Conservation (phyloP, 2,888 invertebrate genomes). For the Volucella bombylans region DNA sequence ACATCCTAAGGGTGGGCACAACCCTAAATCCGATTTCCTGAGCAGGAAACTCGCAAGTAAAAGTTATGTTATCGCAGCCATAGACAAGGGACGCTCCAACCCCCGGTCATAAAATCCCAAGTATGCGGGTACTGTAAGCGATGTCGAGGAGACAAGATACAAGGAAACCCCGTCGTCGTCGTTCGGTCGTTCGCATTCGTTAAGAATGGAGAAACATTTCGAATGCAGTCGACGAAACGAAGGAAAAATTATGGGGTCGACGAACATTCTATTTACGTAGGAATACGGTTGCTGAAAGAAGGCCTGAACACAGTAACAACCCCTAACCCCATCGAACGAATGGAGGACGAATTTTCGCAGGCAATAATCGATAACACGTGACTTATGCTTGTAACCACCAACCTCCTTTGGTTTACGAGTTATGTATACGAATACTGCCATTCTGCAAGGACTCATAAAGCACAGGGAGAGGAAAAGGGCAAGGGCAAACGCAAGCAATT, state of each 20-base stretch:
- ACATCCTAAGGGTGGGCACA: conserved; percentile 20
- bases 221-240: conserved; percentile 45
- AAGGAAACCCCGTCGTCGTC: not conserved
- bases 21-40: conserved; percentile 18
- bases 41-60: conserved; percentile 60
- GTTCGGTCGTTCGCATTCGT: conserved; percentile 6
- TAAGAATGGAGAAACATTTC: not conserved
- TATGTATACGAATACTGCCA: conserved; percentile 12
- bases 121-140: no score
- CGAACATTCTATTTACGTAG: conserved; percentile 25
- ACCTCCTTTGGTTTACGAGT: conserved; percentile 18
- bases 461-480: conserved; percentile 27
- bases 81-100: conserved; percentile 36
- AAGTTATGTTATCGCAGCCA: conserved; percentile 66
- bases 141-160: not conserved
- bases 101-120: not conserved
- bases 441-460: conserved; percentile 1
- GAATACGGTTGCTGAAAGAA: conserved; percentile 25
- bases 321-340: not conserved
- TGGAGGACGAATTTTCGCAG: conserved; percentile 50
- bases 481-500: not conserved
- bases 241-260: conserved; percentile 51
- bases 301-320: conserved; percentile 40
- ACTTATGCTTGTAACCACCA: conserved; percentile 51
- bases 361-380: conserved; percentile 71